Percentiles rank a stretch among this genome's conserved stretches.
Evolutionary conservation across 1,140 invertebrate genomes (phyloP).

Genomic region (Cepaea nemoralis): DNA sequence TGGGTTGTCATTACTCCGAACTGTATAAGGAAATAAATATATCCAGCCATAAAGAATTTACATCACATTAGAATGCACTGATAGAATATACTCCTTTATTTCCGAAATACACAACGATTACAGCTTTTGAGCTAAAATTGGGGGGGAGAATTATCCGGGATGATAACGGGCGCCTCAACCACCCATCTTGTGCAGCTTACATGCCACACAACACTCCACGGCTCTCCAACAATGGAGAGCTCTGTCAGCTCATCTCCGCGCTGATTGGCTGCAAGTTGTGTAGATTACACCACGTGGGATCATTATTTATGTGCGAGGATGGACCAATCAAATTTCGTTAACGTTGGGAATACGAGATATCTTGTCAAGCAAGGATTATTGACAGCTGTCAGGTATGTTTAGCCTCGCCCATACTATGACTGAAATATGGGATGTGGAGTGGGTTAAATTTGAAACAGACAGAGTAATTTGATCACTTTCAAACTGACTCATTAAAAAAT

Average conservation of each 20-base stretch:
- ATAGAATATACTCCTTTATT: not conserved
- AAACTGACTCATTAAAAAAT: not conserved
- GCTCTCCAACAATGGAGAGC: slow-evolving; percentile 55
- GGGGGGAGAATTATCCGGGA: slow-evolving; percentile 21
- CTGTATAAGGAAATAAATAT: slow-evolving; percentile 6
- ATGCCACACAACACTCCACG: slow-evolving; percentile 36
- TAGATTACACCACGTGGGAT: slow-evolving; percentile 26
- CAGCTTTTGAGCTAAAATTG: not conserved
- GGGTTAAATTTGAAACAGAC: not conserved
- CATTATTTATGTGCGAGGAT: slow-evolving; percentile 30
- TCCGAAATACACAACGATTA: not conserved
- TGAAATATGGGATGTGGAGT: slow-evolving; percentile 30
- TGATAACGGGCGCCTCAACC: slow-evolving; percentile 52
- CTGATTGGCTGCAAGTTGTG: slow-evolving; percentile 50
- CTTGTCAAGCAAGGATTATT: slow-evolving; percentile 6
- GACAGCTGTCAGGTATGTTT: not conserved
- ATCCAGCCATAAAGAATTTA: slow-evolving; percentile 1
- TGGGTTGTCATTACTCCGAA: not conserved
- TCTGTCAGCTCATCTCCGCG: slow-evolving; percentile 62
- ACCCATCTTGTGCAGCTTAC: slow-evolving; percentile 55
- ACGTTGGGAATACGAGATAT: slow-evolving; percentile 23
- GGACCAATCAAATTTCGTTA: slow-evolving; percentile 1
- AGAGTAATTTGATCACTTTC: not conserved
- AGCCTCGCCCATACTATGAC: not conserved
- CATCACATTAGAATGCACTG: not conserved